These are phyloP conservation scores for Drosophila macrospina DNA, from an alignment of 2,888 invertebrate genomes.

Conservation along the genomic window DNA sequence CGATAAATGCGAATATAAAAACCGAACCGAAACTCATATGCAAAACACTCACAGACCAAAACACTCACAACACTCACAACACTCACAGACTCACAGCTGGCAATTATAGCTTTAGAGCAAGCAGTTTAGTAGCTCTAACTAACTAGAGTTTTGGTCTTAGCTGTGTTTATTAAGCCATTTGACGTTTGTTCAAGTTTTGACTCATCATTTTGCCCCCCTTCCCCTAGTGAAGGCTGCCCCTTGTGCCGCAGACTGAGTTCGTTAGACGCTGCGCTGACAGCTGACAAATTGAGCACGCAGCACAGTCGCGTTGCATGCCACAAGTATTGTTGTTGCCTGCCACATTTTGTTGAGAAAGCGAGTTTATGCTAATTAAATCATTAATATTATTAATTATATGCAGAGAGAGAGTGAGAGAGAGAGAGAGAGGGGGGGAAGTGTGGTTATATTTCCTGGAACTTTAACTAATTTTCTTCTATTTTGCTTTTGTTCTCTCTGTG, in stretches of 20 bases:
- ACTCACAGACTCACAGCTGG: neutral
- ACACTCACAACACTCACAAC: conserved; percentile 8
- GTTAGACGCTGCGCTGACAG: conserved; percentile 72
- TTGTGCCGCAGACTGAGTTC: conserved; percentile 27
- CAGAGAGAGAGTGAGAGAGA: neutral
- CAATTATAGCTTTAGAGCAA: conserved; percentile 22
- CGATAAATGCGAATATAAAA: conserved; percentile 22
- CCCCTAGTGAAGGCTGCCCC: neutral
- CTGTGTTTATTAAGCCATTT: conserved; percentile 47
- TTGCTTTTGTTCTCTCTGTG: neutral
- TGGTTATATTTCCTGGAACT: conserved; percentile 16
- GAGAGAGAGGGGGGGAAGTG: neutral
- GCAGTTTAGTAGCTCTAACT: conserved; percentile 15
- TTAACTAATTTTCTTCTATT: conserved; percentile 7
- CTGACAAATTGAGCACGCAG: conserved; percentile 76
- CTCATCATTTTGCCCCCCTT: conserved; percentile 20
- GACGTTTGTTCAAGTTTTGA: conserved; percentile 14
- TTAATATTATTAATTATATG: conserved; percentile 70
- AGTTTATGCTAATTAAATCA: conserved; percentile 79
- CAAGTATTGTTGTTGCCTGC: conserved; percentile 24
- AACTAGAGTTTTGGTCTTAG: conserved; percentile 15
- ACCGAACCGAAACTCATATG: conserved; percentile 21
- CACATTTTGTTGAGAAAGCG: conserved; percentile 22
- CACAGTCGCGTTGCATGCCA: conserved; percentile 44
- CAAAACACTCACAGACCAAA: conserved; percentile 9